Base-by-base conservation (phyloP, 1,140 invertebrate species). In the Phortica variegata region DNA sequence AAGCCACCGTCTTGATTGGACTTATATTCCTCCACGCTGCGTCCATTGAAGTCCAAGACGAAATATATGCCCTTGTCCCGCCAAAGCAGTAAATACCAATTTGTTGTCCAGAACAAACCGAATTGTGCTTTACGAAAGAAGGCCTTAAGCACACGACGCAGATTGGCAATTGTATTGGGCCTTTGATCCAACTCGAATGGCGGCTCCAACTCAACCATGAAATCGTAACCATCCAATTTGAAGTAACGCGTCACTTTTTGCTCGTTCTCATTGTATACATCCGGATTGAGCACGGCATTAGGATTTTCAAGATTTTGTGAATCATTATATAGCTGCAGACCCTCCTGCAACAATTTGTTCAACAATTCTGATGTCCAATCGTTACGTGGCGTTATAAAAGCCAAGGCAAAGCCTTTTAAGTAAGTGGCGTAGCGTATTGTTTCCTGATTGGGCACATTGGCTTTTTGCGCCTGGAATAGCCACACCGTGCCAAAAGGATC, bases 331-430 rank as follows among this genome's bases (percentile, higher is more conserved):
- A 73, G 18, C 1, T 50, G 41, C 1, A 43, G 43, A 15, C 65
- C 65, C 31, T 74, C 61, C 12, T 37, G 18, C 13, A 74, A 31
- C 23, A 75, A 31, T 26, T 51, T 56, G 10, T 70, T 58, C 1
- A 74, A 48, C 6, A 60, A 55, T 2, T 49, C 49, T 2, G 50
- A 39, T 3, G 39, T 61, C 71, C 71, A 74, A 5, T 73, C 56
- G 9, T 43, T 49, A 38, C 70, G 68, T 2, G 68, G 68, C 38
- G 61, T 34, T 2, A 75, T 50, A 45, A 69, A 69, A 9, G 70
- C 45, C 29, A 73, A 33, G 2, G 66, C 68, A 34, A 74, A 74
- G 4, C 65, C 71, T 38, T 61, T 63, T 1, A 74, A 36, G 32
- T 58, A 68, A 8, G 26, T 58, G n/a, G 43, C 38, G 29, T 49